Percentiles rank a stretch among this genome's conserved stretches.
Evolutionary conservation across 1,140 invertebrate species (phyloP).

Genomic region (Drosophila repletoides): DNA sequence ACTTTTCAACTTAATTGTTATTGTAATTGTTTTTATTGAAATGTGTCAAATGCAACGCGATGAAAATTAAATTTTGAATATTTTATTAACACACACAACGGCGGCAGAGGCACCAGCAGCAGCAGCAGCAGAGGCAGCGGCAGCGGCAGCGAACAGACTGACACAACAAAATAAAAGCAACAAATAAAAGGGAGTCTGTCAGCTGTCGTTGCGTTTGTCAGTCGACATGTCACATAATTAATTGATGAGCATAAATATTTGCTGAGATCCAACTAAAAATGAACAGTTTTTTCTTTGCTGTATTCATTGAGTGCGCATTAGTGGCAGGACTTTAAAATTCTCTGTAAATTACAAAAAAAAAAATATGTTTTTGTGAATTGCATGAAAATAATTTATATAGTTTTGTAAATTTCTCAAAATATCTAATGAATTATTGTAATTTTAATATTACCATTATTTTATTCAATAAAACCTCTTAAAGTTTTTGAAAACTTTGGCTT

Average conservation of each 20-base stretch:
- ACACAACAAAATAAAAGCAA: conserved; percentile 17
- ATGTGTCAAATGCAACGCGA: conserved; percentile 58
- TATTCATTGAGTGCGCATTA: no score
- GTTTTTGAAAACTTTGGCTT: no score
- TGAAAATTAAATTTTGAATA: conserved; percentile 59
- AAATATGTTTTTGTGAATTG: not conserved
- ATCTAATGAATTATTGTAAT: no score
- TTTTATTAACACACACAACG: conserved; percentile 40
- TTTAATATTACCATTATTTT: no score
- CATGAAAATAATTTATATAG: no score
- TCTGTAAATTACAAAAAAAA: not conserved
- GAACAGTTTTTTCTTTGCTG: not conserved
- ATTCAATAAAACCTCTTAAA: no score
- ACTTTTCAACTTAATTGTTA: conserved; percentile 51
- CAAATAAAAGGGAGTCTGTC: conserved; percentile 13
- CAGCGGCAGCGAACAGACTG: not conserved
- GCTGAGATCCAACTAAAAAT: conserved; percentile 1
- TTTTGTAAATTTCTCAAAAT: no score
- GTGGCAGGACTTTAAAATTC: not conserved
- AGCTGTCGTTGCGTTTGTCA: conserved; percentile 42
- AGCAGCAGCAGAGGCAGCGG: not conserved
- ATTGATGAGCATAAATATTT: conserved; percentile 54
- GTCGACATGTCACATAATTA: conserved; percentile 50
- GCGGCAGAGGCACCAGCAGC: not conserved
- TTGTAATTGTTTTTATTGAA: conserved; percentile 60